These are phyloP conservation scores for Macquaria australasica DNA, from an alignment of 2,113 vertebrate species.

Conservation along the genomic window DNA sequence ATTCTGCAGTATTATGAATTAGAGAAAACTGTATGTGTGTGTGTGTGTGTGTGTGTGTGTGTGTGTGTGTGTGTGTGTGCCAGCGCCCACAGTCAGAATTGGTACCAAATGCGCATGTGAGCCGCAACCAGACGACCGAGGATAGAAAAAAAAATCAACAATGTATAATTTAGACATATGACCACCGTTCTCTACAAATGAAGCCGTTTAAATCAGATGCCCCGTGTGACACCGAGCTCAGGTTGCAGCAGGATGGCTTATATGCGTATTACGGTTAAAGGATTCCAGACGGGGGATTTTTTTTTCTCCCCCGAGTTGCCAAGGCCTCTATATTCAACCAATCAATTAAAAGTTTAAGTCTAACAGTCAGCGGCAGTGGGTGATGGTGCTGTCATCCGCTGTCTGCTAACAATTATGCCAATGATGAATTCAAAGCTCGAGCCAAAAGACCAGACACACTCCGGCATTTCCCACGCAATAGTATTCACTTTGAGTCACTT, in stretches of 20 bases:
- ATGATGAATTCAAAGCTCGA: slow-evolving; percentile 69
- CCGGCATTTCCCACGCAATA: slow-evolving; percentile 67
- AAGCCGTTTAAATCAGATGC: slow-evolving; percentile 55
- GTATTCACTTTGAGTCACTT: slow-evolving; percentile 2
- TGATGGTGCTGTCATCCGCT: slow-evolving; percentile 67
- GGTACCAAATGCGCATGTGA: slow-evolving; percentile 47
- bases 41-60: slow-evolving; percentile 1
- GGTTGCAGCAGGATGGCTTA: slow-evolving; percentile 40
- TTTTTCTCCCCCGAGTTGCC: background rate
- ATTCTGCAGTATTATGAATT: slow-evolving; percentile 1
- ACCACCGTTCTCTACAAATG: slow-evolving; percentile 28
- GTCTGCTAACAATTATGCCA: slow-evolving; percentile 82
- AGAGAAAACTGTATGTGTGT: background rate
- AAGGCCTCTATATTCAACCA: slow-evolving; percentile 53
- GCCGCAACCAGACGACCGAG: slow-evolving; percentile 30
- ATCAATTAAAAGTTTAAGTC: slow-evolving; percentile 66
- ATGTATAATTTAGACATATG: slow-evolving; percentile 42
- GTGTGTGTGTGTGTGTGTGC: background rate
- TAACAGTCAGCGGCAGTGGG: slow-evolving; percentile 48
- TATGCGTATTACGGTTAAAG: slow-evolving; percentile 35
- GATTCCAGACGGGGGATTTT: slow-evolving; percentile 42
- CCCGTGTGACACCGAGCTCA: slow-evolving; percentile 47
- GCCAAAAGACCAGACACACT: slow-evolving; percentile 66
- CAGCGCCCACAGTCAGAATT: slow-evolving; percentile 24
- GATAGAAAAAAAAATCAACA: slow-evolving; percentile 6